Base-by-base conservation (phyloP, 2,797 vertebrate genomes). In the Diceros bicornis region DNA sequence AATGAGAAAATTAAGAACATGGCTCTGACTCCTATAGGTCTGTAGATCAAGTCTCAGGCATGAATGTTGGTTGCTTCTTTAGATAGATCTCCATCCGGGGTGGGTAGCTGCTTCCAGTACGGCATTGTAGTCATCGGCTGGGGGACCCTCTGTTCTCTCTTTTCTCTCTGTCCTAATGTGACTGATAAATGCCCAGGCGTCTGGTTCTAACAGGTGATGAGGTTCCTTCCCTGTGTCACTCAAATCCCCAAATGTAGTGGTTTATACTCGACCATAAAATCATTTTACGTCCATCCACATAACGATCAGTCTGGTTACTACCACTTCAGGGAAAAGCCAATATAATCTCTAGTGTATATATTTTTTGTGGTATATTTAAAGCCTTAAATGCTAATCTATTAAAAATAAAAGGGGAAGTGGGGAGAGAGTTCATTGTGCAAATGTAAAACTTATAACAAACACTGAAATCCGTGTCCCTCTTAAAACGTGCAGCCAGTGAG, bases 361-460 rank as follows among this genome's bases (percentile, higher is more conserved):
- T 52, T 55, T 55, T 77, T 13, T 83, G 13, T 64, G 55, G 20
- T 93, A 37, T 72, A 88, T 92, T 94, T 44, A 89, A 96, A 77
- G 29, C 61, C 32, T 91, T 59, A 81, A 90, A 64, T 81, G 74
- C 64, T 84, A 17, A 91, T 77, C 47, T 84, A 18, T 68, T 92
- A 75, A 97, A 94, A 95, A 72, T 59, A 71, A 59, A 55, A 47
- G 7, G 13, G 20, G 23, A 6, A 61, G 12, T 7, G 14, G 50
- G 57, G 47, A 25, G 69, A n/a, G 37, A 69, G 64, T 78, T 78
- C 32, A 50, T 74, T 66, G 61, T 6, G 23, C 55, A 78, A 94
- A 85, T 82, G 44, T 96, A 84, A 96, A 92, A 50, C 44, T 69
- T 78, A 37, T 4, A 41, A 41, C 41, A 82, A 69, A 52, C 61